phyloP scores from a whole-genome alignment of 1,140 invertebrate genomes.

The Atta texana region DNA sequence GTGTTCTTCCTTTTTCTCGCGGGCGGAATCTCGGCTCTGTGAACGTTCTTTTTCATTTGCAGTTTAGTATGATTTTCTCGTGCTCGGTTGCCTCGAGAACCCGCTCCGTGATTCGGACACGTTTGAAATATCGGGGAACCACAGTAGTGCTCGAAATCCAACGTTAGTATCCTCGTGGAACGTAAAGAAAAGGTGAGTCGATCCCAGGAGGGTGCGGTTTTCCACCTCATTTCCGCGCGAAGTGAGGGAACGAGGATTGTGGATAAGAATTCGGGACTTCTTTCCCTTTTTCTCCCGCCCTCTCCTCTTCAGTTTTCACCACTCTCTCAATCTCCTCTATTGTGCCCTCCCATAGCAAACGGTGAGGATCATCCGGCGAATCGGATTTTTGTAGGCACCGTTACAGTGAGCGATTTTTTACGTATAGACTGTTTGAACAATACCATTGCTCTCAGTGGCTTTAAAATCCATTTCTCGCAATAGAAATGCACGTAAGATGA shows the following conservation, averaged over 20 bases:
- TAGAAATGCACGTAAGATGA: not conserved
- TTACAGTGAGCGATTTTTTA: conserved; percentile 49
- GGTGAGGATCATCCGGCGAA: conserved; percentile 80
- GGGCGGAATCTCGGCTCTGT: conserved; percentile 21
- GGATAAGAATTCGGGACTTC: conserved; percentile 59
- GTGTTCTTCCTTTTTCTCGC: not conserved
- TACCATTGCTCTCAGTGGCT: conserved; percentile 15
- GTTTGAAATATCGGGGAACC: conserved; percentile 70
- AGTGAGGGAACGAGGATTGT: conserved; percentile 81
- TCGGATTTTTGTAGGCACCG: conserved; percentile 81
- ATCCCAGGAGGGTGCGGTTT: conserved; percentile 79
- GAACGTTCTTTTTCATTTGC: conserved; percentile 19
- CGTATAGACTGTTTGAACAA: conserved; percentile 17
- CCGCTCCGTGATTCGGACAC: conserved; percentile 52
- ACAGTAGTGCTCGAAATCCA: conserved; percentile 64
- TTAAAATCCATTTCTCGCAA: conserved; percentile 33
- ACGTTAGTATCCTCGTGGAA: conserved; percentile 62
- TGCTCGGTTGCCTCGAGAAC: conserved; percentile 66
- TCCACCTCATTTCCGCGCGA: conserved; percentile 85
- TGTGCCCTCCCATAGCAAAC: conserved; percentile 73
- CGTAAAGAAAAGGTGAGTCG: conserved; percentile 71
- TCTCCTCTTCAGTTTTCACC: conserved; percentile 20
- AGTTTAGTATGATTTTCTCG: conserved; percentile 63
- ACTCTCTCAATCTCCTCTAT: conserved; percentile 71
- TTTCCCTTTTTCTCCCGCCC: conserved; percentile 35